phyloP scores from a whole-genome alignment of 2,113 vertebrate species.

The Lethenteron camtschaticum region DNA sequence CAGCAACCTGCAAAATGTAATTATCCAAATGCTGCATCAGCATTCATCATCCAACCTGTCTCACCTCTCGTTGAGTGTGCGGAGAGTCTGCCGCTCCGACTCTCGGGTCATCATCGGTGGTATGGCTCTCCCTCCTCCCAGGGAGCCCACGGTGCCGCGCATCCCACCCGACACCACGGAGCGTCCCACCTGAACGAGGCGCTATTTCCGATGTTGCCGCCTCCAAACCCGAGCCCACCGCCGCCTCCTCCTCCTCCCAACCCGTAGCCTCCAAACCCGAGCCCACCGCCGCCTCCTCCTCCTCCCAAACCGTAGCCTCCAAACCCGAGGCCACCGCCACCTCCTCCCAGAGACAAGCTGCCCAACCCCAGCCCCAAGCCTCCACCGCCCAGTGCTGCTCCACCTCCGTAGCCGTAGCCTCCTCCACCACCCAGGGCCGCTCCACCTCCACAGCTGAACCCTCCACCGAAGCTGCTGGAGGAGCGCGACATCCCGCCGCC shows the following conservation, averaged over 20 bases:
- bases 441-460: too few relatives aligned
- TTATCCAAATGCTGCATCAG: too few relatives aligned
- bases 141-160: conserved; percentile 13
- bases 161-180: not conserved
- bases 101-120: conserved; percentile 16
- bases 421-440: too few relatives aligned
- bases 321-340: too few relatives aligned
- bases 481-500: too few relatives aligned
- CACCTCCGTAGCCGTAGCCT: too few relatives aligned
- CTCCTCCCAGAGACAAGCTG: too few relatives aligned
- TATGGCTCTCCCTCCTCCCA: conserved; percentile 8
- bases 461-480: too few relatives aligned
- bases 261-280: conserved; percentile 7
- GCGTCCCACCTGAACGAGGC: conserved; percentile 15
- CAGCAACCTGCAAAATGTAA: too few relatives aligned
- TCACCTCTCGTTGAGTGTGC: conserved; percentile 15
- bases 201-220: conserved; percentile 12
- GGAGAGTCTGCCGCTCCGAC: conserved; percentile 18
- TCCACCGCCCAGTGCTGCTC: too few relatives aligned
- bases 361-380: too few relatives aligned
- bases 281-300: not conserved
- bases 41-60: too few relatives aligned
- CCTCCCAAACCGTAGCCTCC: conserved; percentile 1
- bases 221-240: not conserved
- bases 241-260: not conserved